Percentiles rank a stretch among this genome's conserved stretches.
These are phyloP conservation scores for Coreius guichenoti DNA, from an alignment of 2,797 vertebrate genomes.

Conservation along the genomic window DNA sequence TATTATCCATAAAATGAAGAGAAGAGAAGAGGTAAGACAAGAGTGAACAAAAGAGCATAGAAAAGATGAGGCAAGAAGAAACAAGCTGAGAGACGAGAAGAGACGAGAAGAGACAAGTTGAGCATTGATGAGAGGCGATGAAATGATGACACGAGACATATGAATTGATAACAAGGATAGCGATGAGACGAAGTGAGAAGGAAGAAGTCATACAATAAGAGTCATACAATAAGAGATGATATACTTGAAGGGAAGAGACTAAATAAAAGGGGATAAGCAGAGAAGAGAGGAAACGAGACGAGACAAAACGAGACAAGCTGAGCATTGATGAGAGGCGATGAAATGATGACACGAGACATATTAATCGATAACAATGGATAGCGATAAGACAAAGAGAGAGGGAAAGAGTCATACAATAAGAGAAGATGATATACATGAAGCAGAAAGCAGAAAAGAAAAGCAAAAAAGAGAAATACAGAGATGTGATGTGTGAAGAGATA, in stretches of 20 bases:
- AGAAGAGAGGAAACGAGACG: not conserved
- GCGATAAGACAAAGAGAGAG: not conserved
- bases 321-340: not conserved
- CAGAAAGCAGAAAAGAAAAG: not conserved
- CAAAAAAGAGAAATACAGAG: not conserved
- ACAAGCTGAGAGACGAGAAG: not conserved
- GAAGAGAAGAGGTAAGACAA: not conserved
- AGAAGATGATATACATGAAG: not conserved
- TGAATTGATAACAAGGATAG: not conserved
- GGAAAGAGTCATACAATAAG: not conserved
- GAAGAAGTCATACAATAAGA: not conserved
- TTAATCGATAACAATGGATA: not conserved
- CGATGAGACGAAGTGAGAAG: not conserved
- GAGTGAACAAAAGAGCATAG: not conserved
- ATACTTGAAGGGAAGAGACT: not conserved
- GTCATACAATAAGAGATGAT: not conserved
- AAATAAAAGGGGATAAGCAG: not conserved
- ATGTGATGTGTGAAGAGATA: not conserved
- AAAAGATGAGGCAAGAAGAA: not conserved
- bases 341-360: not conserved
- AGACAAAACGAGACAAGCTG: not conserved
- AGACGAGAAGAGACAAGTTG: not conserved
- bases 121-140: not conserved
- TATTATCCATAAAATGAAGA: not conserved
- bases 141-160: not conserved